Evolutionary conservation across 2,797 vertebrate genomes (phyloP), one percentile per base, ranked within the genome.

Genomic region (Cirrhinus molitorella): DNA sequence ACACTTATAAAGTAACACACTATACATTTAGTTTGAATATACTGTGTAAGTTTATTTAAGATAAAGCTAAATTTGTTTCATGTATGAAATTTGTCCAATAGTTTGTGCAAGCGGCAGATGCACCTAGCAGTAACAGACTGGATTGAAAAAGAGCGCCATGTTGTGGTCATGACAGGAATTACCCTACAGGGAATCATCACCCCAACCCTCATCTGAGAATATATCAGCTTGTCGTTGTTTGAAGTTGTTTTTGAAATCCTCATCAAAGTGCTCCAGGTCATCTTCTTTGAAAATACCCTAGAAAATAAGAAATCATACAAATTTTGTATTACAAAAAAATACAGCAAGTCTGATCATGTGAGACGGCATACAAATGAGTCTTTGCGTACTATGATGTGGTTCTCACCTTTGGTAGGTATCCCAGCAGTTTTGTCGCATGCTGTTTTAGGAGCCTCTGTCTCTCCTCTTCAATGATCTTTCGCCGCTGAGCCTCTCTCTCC

Each of bases 381-480:
- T 61, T 0, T 53, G 37, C 25, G 23, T 13, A 14, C 28, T 13
- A 37, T 23, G 17, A 2, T 43, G 23, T 45, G 28, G 28, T 21
- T 89, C 94, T 91, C 90, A 99, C 98, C 92, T 95, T 97, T 55
- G 98, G 97, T 19, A 99, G 93, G 84, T 97, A 97, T 23, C 98
- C 97, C 49, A 99, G 81, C 72, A 99, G 90, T 83, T 97, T 93
- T 25, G 95, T 91, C 0, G 97, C 98, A 1, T 99, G 96, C 19
- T 94, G 92, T 85, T 95, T 95, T 61, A 99, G 95, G 77, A 99
- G 96, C 83, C 92, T 96, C 88, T 94, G 94, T 86, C 97, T 96
- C 91, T 99, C 98, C 83, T 99, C 97, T 88, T 99, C 98, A 78
- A 99, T 92, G 49, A 99, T 94, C 83, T 93, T 90, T 77, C 93